phyloP scores from a whole-genome alignment of 2,888 invertebrate species.

The Byasa hedistus region DNA sequence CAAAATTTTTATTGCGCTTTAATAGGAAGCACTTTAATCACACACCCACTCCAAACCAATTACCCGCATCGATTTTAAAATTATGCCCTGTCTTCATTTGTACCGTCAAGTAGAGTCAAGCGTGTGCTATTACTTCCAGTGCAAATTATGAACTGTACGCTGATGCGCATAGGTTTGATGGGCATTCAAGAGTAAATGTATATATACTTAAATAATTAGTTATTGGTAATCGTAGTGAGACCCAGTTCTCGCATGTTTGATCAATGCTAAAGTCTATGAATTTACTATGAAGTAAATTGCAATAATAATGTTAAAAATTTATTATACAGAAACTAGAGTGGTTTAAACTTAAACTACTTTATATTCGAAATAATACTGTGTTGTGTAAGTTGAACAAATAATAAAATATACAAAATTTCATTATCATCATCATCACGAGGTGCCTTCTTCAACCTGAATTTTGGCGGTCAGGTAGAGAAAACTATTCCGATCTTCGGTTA shows the following conservation, averaged over 20 bases:
- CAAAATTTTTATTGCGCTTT: constrained; percentile 28
- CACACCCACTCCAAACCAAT: constrained; percentile 15
- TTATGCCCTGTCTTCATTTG: constrained; percentile 12
- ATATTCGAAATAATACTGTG: too few relatives aligned
- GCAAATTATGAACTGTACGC: constrained; percentile 51
- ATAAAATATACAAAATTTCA: too few relatives aligned
- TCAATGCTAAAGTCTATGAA: background rate
- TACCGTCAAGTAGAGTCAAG: constrained; percentile 23
- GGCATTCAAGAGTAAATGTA: constrained; percentile 36
- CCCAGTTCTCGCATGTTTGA: background rate
- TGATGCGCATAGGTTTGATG: constrained; percentile 39
- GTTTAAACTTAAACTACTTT: too few relatives aligned
- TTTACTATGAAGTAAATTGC: background rate
- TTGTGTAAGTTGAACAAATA: too few relatives aligned
- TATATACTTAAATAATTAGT: constrained; percentile 58
- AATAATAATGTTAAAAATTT: too few relatives aligned
- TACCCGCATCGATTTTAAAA: constrained; percentile 30
- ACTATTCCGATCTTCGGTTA: too few relatives aligned
- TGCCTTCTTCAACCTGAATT: too few relatives aligned
- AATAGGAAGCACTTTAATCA: constrained; percentile 26
- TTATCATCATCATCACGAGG: too few relatives aligned
- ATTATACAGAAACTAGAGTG: too few relatives aligned
- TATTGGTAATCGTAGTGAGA: constrained; percentile 39
- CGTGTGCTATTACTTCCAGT: constrained; percentile 43
- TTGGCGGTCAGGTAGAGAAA: too few relatives aligned